Evolutionary conservation across 2,797 vertebrate species (phyloP).

Genomic region (Spheniscus humboldti): DNA sequence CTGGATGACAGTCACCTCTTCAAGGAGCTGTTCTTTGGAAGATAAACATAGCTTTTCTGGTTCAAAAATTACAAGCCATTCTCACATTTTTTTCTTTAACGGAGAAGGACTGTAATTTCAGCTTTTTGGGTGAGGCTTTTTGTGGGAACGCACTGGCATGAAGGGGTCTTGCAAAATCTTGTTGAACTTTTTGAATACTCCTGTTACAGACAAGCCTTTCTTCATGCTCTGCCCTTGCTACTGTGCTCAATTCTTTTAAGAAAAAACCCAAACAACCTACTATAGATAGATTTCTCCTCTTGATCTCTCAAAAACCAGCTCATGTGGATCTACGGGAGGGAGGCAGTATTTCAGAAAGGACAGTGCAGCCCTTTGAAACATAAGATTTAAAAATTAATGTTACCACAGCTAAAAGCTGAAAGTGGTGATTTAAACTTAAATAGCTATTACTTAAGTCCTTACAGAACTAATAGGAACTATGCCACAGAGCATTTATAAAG

Average conservation of each 20-base stretch:
- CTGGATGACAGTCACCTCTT: not conserved
- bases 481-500: not conserved
- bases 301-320: not conserved
- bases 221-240: not conserved
- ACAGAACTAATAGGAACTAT: not conserved
- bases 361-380: not conserved
- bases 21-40: not conserved
- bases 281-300: not conserved
- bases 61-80: conserved; percentile 26
- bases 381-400: not conserved
- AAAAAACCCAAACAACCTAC: not conserved
- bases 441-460: not conserved
- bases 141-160: not conserved
- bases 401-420: not conserved
- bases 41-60: conserved; percentile 14
- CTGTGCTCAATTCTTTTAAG: not conserved
- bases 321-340: not conserved
- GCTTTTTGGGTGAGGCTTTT: not conserved
- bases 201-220: not conserved
- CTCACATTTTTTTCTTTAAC: not conserved
- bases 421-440: not conserved
- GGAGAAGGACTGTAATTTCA: not conserved
- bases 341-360: not conserved
- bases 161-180: conserved; percentile 11
- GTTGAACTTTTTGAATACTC: not conserved